Evolutionary conservation across 2,888 invertebrate species (phyloP), one percentile per base, ranked within the genome.

Genomic region (Strigamia maritima): DNA sequence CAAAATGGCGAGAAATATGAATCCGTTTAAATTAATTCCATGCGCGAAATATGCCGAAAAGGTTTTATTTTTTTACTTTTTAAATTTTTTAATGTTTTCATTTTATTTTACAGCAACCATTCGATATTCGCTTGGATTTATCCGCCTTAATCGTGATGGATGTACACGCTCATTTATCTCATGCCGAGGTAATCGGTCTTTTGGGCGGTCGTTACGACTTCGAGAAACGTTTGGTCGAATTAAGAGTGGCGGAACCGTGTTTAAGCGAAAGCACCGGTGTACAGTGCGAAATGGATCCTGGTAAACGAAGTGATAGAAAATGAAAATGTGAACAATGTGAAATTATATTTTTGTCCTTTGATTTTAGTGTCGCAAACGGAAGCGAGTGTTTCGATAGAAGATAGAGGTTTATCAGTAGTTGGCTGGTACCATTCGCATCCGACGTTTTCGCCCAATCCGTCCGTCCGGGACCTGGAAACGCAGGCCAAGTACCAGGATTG

Each of bases 351-450:
- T 54, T 19, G 16, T 60, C 7, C 40, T 81, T 40, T 44, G 80
- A 77, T 82, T 82, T 22, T 82, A 89, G 88, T 91, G 24, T 90
- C 90, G 2, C 90, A 92, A 84, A 89, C 90, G 6, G 85, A 85
- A 81, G 91, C 92, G 2, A 90, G 90, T 78, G 90, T 90, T 82
- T 84, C 83, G 38, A 88, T 93, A 31, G 86, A 86, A 6, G 81
- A 83, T 14, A 84, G 84, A 22, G 89, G 89, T 2, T 84, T 86
- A 82, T 84, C 86, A 24, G 89, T 91, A 79, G 88, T 90, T 80
- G 92, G 91, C 28, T 93, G 93, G 93, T 92, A 92, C 86, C 93
- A 93, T 88, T 92, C 92, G 35, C 93, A 93, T 87, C 92, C 93
- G 1, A 86, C 87, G 28, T 93, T 92, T 87, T 88, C 90, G 3